Conservation (phyloP, 1,140 invertebrate genomes). For the Drosophila seguyi region DNA sequence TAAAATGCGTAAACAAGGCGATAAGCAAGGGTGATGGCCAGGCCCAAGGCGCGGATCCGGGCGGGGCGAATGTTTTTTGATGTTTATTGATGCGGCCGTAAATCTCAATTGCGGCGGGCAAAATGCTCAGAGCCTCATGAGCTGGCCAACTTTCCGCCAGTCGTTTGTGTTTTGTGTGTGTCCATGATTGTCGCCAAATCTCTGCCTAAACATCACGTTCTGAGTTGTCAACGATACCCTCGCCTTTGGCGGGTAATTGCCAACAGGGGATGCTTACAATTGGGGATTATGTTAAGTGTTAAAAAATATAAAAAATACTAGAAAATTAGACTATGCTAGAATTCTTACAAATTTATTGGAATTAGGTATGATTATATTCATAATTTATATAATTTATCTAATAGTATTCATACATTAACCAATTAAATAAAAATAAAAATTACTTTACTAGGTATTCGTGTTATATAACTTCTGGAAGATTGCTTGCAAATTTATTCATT, state of each 20-base stretch:
- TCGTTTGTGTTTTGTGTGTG: conserved; percentile 17
- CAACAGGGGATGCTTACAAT: not conserved
- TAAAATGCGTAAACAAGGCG: conserved; percentile 83
- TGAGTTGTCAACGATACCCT: conserved; percentile 43
- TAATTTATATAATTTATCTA: too few relatives aligned
- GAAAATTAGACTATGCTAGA: too few relatives aligned
- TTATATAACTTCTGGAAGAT: too few relatives aligned
- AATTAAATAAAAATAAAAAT: too few relatives aligned
- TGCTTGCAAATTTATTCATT: too few relatives aligned
- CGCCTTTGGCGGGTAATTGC: conserved; percentile 3
- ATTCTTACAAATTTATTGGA: too few relatives aligned
- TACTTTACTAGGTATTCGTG: too few relatives aligned
- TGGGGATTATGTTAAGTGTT: not conserved
- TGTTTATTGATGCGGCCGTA: conserved; percentile 79
- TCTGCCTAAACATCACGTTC: conserved; percentile 65
- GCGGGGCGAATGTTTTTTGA: conserved; percentile 40
- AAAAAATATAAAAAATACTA: not conserved
- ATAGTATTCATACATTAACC: too few relatives aligned
- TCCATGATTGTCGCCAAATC: conserved; percentile 71
- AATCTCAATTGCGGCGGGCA: conserved; percentile 72
- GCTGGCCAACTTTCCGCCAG: conserved; percentile 23
- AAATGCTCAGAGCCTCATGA: conserved; percentile 33
- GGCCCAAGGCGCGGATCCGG: not conserved
- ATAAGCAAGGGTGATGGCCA: conserved; percentile 66
- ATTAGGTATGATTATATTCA: too few relatives aligned